phyloP scores from a whole-genome alignment of 1,140 invertebrate genomes.

The Drosophila nebulosa region DNA sequence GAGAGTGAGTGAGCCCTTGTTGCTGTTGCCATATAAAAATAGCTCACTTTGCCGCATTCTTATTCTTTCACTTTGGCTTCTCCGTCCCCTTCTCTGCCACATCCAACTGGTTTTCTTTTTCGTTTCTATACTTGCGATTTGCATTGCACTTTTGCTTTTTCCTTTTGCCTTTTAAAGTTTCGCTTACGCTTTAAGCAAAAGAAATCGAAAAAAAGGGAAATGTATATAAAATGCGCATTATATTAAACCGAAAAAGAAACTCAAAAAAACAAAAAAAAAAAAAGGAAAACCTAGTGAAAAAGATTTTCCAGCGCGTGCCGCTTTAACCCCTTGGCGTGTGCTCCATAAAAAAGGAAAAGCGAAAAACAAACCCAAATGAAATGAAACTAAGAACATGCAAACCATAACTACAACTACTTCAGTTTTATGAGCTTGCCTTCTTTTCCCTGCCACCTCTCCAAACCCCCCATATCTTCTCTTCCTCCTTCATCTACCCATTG shows the following conservation, averaged over 20 bases:
- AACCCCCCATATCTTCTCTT: not conserved
- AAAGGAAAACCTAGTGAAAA: not conserved
- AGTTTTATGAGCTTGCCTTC: conserved; percentile 63
- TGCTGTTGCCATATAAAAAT: conserved; percentile 40
- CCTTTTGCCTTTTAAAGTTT: conserved; percentile 24
- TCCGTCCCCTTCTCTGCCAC: conserved; percentile 12
- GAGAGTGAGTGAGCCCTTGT: conserved; percentile 12
- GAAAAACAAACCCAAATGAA: conserved; percentile 42
- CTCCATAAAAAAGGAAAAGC: conserved; percentile 13
- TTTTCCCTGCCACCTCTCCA: not conserved
- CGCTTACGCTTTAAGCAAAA: conserved; percentile 3
- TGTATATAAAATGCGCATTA: conserved; percentile 2
- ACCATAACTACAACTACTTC: conserved; percentile 69
- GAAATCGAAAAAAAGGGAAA: not conserved
- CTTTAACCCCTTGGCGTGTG: conserved; percentile 71
- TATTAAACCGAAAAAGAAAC: not conserved
- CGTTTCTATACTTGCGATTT: conserved; percentile 44
- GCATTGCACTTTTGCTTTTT: conserved; percentile 60
- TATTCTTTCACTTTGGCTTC: conserved; percentile 11
- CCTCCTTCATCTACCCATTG: conserved; percentile 42
- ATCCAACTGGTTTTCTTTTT: conserved; percentile 22
- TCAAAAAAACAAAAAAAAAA: not conserved
- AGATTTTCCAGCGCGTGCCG: conserved; percentile 58
- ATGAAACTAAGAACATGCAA: conserved; percentile 54
- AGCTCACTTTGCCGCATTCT: conserved; percentile 47